Evolutionary conservation across 2,113 vertebrate species (phyloP).

Genomic region (Gymnobelideus leadbeateri): DNA sequence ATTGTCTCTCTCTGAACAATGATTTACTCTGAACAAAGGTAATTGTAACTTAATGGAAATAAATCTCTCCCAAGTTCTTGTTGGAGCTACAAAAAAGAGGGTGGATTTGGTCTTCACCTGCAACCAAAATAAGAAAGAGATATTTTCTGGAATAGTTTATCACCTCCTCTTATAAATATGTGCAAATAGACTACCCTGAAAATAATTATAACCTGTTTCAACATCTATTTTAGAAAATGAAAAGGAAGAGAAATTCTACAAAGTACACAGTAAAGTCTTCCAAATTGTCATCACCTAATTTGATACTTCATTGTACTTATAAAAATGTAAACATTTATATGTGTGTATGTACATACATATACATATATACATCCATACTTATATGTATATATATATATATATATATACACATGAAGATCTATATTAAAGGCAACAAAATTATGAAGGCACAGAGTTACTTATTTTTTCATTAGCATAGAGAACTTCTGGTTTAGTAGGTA

Average conservation of each 20-base stretch:
- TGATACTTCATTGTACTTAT: neutral
- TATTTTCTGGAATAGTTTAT: neutral
- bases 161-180: neutral
- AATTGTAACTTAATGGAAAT: neutral
- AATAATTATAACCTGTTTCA: neutral
- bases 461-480: neutral
- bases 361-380: no score
- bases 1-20: neutral
- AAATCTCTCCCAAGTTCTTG: neutral
- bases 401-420: no score
- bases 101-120: neutral
- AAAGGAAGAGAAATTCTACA: neutral
- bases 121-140: neutral
- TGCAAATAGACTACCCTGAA: neutral
- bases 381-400: no score
- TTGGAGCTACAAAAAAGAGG: neutral
- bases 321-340: neutral
- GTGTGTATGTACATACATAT: no score
- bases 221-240: neutral
- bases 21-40: neutral
- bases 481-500: neutral
- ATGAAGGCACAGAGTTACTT: no score
- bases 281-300: neutral
- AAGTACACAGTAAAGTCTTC: neutral
- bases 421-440: no score